These are phyloP conservation scores for Galemys pyrenaicus DNA, from an alignment of 2,113 vertebrate species.

Conservation along the genomic window DNA sequence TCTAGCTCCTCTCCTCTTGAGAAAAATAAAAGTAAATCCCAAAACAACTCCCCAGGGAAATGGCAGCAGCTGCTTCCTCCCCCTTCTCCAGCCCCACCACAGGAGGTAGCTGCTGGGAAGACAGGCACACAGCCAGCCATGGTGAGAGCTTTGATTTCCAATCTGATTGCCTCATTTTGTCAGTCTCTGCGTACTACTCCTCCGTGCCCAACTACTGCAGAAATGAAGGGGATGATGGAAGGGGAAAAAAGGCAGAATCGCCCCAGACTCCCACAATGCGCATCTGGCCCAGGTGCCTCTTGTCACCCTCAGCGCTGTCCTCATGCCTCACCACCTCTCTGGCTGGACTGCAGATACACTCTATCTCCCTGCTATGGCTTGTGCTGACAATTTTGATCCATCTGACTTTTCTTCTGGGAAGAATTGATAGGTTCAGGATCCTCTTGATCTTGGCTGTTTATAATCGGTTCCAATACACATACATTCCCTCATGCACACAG, in stretches of 20 bases:
- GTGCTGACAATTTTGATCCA: not conserved
- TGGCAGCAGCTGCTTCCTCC: conserved; percentile 19
- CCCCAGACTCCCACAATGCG: not conserved
- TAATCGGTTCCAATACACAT: not conserved
- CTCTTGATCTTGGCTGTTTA: not conserved
- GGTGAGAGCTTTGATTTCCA: not conserved
- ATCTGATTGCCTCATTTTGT: rapidly evolving
- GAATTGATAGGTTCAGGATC: conserved; percentile 42
- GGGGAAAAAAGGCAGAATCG: not conserved
- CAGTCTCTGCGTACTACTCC: not conserved
- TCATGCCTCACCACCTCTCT: not conserved
- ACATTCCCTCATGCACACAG: not conserved
- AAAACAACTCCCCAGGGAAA: conserved; percentile 39
- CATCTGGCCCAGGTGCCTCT: not conserved
- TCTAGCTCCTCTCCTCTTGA: not conserved
- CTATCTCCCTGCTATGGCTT: not conserved
- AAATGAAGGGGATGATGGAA: not conserved
- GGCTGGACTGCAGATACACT: not conserved
- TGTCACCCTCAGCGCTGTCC: not conserved
- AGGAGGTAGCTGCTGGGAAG: not conserved
- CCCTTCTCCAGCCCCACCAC: not conserved
- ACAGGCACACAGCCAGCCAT: not conserved
- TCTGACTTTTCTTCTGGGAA: conserved; percentile 25
- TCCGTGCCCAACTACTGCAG: not conserved
- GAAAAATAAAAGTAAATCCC: conserved; percentile 58